Conservation (phyloP, 2,113 vertebrate species). For the Lagenorhynchus albirostris region DNA sequence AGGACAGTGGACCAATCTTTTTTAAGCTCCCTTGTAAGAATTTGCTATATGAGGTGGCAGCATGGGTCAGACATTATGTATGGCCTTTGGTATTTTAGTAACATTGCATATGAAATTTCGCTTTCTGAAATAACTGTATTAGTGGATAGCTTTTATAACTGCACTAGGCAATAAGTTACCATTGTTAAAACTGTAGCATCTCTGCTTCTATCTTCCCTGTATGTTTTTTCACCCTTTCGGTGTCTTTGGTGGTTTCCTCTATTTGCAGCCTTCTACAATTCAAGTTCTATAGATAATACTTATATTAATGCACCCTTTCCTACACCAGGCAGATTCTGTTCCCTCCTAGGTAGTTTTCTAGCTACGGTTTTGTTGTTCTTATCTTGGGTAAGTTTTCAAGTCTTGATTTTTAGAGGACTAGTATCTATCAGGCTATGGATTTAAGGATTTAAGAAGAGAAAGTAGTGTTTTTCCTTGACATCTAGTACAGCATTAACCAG, state of each 20-base stretch:
- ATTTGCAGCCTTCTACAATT: background rate
- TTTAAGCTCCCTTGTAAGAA: slow-evolving; percentile 20
- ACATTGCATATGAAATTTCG: background rate
- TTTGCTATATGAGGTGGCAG: slow-evolving; percentile 26
- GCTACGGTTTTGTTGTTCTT: background rate
- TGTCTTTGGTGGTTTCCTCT: background rate
- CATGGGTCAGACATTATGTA: slow-evolving; percentile 64
- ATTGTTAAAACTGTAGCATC: background rate
- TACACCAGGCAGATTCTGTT: background rate
- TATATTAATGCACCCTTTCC: background rate
- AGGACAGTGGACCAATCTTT: slow-evolving; percentile 36
- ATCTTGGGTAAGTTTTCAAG: background rate
- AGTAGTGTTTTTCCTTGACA: background rate
- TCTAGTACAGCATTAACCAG: background rate
- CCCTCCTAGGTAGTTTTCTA: background rate
- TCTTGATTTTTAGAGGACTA: background rate
- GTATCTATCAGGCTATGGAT: background rate
- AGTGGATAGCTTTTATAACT: background rate
- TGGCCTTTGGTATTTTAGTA: slow-evolving; percentile 64
- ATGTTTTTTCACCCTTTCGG: background rate
- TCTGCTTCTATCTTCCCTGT: background rate
- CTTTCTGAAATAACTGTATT: background rate
- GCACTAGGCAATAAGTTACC: background rate
- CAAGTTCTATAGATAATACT: background rate
- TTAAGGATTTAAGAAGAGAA: background rate